Evolutionary conservation across 1,140 invertebrate species (phyloP).

Genomic region (Euura lappo): DNA sequence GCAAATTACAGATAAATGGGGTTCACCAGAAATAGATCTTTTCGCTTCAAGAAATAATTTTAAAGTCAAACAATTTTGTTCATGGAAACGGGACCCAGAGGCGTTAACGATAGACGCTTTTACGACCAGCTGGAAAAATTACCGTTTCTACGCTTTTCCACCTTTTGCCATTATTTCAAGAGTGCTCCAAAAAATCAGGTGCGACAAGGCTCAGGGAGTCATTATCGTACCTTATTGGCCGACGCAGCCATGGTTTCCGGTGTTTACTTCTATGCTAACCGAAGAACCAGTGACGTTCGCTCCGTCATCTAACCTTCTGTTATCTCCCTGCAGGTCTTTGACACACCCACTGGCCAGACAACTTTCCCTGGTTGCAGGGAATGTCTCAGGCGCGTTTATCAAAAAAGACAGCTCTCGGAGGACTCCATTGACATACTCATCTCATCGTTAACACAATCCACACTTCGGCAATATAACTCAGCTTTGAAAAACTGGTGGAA

Average conservation of each 20-base stretch:
- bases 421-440: conserved; percentile 22
- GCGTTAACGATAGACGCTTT: conserved; percentile 29
- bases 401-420: conserved; percentile 18
- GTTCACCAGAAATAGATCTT: conserved; percentile 28
- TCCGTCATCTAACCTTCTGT: too few relatives aligned
- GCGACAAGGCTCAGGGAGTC: conserved; percentile 17
- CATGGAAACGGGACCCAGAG: conserved; percentile 29
- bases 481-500: conserved; percentile 25
- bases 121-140: conserved; percentile 17
- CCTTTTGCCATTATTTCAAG: conserved; percentile 18
- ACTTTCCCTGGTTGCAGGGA: conserved; percentile 28
- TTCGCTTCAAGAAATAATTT: conserved; percentile 29
- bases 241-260: conserved; percentile 12
- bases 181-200: conserved; percentile 17
- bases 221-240: conserved; percentile 22
- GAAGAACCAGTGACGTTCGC: too few relatives aligned
- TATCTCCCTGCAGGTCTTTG: neutral
- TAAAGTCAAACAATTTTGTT: conserved; percentile 29
- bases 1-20: conserved; percentile 30
- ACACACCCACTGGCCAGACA: conserved; percentile 17
- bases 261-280: too few relatives aligned
- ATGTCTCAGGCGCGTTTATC: conserved; percentile 26
- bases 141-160: conserved; percentile 2
- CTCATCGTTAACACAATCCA: conserved; percentile 34
- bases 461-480: conserved; percentile 39